Conservation (phyloP, 2,113 vertebrate species). For the Psophia crepitans region DNA sequence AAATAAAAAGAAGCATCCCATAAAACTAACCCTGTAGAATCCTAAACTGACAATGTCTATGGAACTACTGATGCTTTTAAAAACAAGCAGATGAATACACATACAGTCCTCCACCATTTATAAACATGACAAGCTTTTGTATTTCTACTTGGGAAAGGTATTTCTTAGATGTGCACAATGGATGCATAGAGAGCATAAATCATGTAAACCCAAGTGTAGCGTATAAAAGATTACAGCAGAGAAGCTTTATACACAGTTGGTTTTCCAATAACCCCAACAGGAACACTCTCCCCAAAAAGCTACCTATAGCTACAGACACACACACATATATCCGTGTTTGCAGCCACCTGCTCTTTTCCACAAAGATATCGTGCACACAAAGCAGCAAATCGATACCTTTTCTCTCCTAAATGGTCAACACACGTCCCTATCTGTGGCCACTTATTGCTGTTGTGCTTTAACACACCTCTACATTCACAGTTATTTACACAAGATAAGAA, state of each 20-base stretch:
- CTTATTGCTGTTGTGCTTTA: conserved; percentile 32
- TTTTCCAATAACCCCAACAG: conserved; percentile 15
- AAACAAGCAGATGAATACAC: not conserved
- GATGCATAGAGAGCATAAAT: not conserved
- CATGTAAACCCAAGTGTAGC: not conserved
- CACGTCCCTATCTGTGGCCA: not conserved
- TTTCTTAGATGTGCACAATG: not conserved
- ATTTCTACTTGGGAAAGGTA: not conserved
- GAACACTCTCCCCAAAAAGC: not conserved
- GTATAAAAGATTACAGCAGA: not conserved
- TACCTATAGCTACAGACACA: not conserved
- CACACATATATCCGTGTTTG: not conserved
- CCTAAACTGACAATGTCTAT: not conserved
- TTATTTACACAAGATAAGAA: conserved; percentile 48
- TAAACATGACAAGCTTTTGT: not conserved
- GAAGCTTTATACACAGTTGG: conserved; percentile 10
- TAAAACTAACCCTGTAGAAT: not conserved
- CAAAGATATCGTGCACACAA: not conserved
- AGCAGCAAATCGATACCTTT: conserved; percentile 33
- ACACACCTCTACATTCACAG: conserved; percentile 17
- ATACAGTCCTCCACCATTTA: not conserved
- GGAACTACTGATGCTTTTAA: not conserved
- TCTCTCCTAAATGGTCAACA: conserved; percentile 4
- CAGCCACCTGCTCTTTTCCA: not conserved
- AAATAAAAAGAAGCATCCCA: not conserved